Evolutionary conservation across 2,797 vertebrate genomes (phyloP), one percentile per base, ranked within the genome.

Genomic region (Dicrostonyx torquatus): DNA sequence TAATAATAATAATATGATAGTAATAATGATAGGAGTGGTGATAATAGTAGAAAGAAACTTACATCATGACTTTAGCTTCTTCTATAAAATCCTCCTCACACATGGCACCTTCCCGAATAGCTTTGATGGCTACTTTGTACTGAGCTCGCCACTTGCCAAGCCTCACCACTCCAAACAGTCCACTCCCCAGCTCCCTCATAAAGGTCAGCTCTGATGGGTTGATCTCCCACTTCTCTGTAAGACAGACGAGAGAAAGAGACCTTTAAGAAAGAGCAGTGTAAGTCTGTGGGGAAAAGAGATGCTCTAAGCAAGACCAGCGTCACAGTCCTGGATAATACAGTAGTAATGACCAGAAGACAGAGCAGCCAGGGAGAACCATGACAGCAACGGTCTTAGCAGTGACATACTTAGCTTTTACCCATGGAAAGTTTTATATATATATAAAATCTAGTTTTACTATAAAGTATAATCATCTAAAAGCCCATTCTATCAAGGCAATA

Each of bases 51-150:
- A 17, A 4, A 68, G 45, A 26, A 64, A 98, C 99, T 98, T 97
- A 99, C 99, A 99, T 99, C 99, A 99, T 99, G 88, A 99, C 98
- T 97, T 99, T 99, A 72, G 99, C 99, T 98, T 99, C 99, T 95
- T 99, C 99, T 88, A 99, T 99, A 95, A 99, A 99, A 97, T 99
- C 99, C 95, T 99, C 99, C 93, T 99, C 99, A 9, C 98, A 99
- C 99, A 99, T 99, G 0, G 99, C 99, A 0, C 99, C 99, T 91
- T 99, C 99, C 29, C 98, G 98, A 92, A 99, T 99, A 48, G 99
- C 98, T 98, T 99, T 99, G 98, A 99, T 99, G 84, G 99, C 99
- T 31, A 99, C 99, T 96, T 98, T 99, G 96, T 99, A 99, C 97
- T 99, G 99, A 0, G 98, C 99, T 68, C 99, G 98, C 98, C 99